Conservation (phyloP, 2,113 vertebrate genomes). For the Pseudorectes ferrugineus region DNA sequence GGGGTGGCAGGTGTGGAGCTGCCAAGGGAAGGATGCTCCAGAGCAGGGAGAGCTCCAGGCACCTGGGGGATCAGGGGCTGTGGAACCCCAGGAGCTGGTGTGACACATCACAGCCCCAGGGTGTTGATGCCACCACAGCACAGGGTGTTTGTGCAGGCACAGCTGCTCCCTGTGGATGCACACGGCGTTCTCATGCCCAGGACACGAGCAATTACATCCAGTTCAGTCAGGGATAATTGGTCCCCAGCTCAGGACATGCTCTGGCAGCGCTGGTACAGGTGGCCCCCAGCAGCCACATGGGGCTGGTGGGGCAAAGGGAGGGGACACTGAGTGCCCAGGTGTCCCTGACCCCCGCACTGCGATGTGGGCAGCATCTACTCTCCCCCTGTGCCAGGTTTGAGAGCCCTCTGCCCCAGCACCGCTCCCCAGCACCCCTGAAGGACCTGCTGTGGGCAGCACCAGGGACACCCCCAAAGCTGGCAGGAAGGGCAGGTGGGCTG, state of each 20-base stretch:
- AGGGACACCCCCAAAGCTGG: neutral
- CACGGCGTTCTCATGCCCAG: accelerated
- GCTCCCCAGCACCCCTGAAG: neutral
- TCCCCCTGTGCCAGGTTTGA: too few species aligned
- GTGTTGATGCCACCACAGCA: accelerated
- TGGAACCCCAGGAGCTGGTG: neutral
- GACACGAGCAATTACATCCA: neutral
- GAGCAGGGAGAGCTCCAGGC: neutral
- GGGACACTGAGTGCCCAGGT: neutral
- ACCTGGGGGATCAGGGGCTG: accelerated
- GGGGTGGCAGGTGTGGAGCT: neutral
- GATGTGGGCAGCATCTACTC: neutral
- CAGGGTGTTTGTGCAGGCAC: neutral
- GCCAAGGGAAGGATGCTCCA: accelerated
- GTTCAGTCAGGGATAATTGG: neutral
- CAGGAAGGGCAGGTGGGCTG: neutral
- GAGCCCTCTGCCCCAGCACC: neutral
- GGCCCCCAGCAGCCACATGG: neutral
- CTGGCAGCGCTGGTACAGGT: neutral
- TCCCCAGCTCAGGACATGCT: accelerated
- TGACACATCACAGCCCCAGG: neutral
- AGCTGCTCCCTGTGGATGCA: neutral
- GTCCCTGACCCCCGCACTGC: neutral
- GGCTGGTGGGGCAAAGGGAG: accelerated
- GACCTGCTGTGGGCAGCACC: accelerated